A percentile compares a stretch with the other conserved stretches of the same genome.
Evolutionary conservation across 2,888 invertebrate genomes (phyloP).

Genomic region (Athrips mouffetella): DNA sequence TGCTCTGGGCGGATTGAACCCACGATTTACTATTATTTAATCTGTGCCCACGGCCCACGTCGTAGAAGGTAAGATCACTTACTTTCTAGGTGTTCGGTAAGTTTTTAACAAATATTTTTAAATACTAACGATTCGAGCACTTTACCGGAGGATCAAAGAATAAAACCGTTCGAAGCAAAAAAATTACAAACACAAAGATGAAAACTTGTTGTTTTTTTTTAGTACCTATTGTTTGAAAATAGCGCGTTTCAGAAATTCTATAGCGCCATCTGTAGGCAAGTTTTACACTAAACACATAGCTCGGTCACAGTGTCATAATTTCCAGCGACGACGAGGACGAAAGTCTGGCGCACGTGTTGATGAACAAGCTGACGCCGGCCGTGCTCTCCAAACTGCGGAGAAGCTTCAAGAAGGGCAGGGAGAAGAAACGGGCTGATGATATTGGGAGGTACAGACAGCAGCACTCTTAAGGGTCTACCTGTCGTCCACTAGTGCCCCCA

Average conservation of each 20-base stretch:
- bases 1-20: too few species aligned
- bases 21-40: too few species aligned
- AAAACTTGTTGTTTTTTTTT: neutral
- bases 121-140: too few species aligned
- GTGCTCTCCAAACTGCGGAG: conserved; percentile 56
- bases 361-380: conserved; percentile 57
- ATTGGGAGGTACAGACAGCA: conserved; percentile 63
- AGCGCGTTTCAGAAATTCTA: neutral
- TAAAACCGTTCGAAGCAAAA: too few species aligned
- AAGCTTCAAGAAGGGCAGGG: conserved; percentile 52
- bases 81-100: too few species aligned
- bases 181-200: neutral
- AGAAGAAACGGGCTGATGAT: conserved; percentile 37
- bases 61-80: too few species aligned
- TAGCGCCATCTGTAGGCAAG: neutral
- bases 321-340: conserved; percentile 48
- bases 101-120: too few species aligned
- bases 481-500: too few species aligned
- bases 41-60: too few species aligned
- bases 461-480: too few species aligned
- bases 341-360: conserved; percentile 50
- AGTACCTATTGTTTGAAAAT: neutral
- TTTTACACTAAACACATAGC: neutral
- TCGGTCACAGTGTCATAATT: neutral
- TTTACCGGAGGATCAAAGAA: too few species aligned